phyloP scores from a whole-genome alignment of 2,113 vertebrate genomes.

The Chroicocephalus ridibundus region DNA sequence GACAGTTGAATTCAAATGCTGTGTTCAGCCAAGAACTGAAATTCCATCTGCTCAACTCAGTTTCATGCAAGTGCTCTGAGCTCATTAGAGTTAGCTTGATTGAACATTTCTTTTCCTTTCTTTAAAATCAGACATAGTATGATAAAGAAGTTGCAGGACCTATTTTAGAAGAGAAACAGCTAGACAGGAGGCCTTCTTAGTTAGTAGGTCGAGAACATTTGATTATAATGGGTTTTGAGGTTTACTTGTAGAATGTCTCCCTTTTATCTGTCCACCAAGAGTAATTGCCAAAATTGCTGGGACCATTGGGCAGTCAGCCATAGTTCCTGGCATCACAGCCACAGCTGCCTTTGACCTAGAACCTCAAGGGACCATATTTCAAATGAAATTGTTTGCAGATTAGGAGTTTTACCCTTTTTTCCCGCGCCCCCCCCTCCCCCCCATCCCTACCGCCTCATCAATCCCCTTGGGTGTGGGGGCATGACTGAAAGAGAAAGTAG shows the following conservation, averaged over 20 bases:
- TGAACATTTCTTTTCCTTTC: neutral
- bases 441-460: neutral
- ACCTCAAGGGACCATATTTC: neutral
- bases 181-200: neutral
- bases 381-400: neutral
- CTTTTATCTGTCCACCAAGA: neutral
- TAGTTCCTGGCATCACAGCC: neutral
- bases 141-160: neutral
- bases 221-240: neutral
- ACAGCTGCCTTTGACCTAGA: neutral
- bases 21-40: neutral
- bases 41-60: neutral
- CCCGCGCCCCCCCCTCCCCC: too few relatives aligned
- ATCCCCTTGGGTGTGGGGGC: neutral
- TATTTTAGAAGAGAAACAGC: neutral
- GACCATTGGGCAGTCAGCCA: neutral
- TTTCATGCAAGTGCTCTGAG: neutral
- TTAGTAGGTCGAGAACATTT: neutral
- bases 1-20: neutral
- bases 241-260: neutral
- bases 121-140: neutral
- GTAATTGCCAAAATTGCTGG: neutral
- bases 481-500: neutral
- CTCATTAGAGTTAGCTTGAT: neutral
- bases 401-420: neutral